phyloP scores from a whole-genome alignment of 2,797 vertebrate species.

The Mus spretus region DNA sequence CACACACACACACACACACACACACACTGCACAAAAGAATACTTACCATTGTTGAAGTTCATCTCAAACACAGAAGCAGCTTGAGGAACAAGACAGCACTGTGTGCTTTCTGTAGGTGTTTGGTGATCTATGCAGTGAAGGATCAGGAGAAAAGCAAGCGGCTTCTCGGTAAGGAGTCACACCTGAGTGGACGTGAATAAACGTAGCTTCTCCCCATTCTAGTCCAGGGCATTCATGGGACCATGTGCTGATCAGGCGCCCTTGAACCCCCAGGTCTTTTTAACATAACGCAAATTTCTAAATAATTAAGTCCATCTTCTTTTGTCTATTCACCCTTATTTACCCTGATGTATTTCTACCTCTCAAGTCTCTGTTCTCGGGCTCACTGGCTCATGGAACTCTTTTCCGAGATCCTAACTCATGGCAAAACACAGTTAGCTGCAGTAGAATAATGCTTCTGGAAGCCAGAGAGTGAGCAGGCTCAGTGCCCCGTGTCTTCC shows the following conservation, averaged over 20 bases:
- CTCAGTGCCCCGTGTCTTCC: neutral
- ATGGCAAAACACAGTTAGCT: neutral
- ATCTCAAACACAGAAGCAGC: neutral
- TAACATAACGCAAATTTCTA: constrained; percentile 31
- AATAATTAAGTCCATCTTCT: neutral
- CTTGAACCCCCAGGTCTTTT: neutral
- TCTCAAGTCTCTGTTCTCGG: neutral
- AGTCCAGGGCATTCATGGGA: neutral
- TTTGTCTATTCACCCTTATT: neutral
- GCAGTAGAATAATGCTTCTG: neutral
- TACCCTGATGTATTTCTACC: neutral
- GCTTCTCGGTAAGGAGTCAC: neutral
- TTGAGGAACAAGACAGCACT: neutral
- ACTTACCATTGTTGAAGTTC: neutral
- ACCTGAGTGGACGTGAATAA: neutral
- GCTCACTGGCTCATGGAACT: neutral
- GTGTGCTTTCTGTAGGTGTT: neutral
- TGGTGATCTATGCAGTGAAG: neutral
- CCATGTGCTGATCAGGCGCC: neutral
- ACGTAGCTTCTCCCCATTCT: neutral
- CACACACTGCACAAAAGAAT: neutral
- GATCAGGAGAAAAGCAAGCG: neutral
- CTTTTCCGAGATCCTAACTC: neutral
- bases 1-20: neutral
- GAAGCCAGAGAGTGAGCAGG: neutral